Percentiles rank a stretch among this genome's conserved stretches.
phyloP scores from a whole-genome alignment of 1,140 invertebrate species.

The Ceratina japonica region DNA sequence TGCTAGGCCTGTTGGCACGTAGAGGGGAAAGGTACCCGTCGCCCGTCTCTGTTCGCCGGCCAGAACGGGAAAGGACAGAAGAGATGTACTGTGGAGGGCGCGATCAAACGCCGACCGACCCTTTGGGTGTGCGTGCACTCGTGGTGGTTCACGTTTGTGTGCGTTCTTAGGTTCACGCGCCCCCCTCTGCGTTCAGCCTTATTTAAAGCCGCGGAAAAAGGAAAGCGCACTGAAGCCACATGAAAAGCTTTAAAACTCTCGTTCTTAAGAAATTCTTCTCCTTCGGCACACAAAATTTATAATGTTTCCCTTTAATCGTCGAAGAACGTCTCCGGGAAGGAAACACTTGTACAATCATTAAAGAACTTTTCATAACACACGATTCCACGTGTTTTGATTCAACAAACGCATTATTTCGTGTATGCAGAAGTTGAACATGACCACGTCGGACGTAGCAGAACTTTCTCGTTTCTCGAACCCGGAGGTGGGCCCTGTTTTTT shows the following conservation, averaged over 20 bases:
- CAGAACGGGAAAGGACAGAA: conserved; percentile 14
- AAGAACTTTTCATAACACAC: too few relatives aligned
- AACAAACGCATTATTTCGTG: too few relatives aligned
- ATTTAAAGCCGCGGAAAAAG: conserved; percentile 8
- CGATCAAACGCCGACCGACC: conserved; percentile 37
- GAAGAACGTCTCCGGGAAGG: background rate
- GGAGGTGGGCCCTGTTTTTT: too few relatives aligned
- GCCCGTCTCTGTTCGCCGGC: background rate
- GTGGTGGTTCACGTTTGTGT: background rate
- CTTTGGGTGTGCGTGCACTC: background rate
- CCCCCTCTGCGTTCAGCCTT: background rate
- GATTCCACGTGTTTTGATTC: too few relatives aligned
- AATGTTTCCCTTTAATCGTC: too few relatives aligned
- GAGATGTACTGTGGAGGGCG: conserved; percentile 33
- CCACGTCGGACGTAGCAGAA: too few relatives aligned
- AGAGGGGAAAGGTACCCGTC: conserved; percentile 30
- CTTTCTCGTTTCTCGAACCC: too few relatives aligned
- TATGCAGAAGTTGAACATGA: too few relatives aligned
- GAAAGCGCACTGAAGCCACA: background rate
- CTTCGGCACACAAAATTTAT: too few relatives aligned
- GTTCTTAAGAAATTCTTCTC: background rate
- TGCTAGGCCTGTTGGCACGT: conserved; percentile 21
- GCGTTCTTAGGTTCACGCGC: background rate
- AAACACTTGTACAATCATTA: too few relatives aligned
- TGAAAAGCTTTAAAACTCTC: background rate